These are phyloP conservation scores for Hippocampus barbouri DNA, from an alignment of 2,113 vertebrate species.

Conservation along the genomic window DNA sequence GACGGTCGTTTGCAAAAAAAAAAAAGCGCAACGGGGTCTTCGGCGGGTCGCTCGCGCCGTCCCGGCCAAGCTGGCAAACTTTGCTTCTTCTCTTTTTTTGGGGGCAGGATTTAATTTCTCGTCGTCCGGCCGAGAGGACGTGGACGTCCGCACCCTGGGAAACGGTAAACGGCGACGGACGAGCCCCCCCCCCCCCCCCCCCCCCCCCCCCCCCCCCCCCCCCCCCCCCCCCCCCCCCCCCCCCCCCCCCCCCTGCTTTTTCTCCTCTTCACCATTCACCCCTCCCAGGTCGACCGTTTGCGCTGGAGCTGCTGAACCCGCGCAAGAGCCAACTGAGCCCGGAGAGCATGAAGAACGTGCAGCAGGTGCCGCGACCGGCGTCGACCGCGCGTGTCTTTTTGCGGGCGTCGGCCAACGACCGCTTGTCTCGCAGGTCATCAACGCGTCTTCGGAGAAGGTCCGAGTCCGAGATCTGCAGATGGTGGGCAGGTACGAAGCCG, in stretches of 20 bases:
- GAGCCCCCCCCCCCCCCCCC: not conserved
- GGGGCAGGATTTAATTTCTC: slow-evolving; percentile 92
- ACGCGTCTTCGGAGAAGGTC: slow-evolving; percentile 89
- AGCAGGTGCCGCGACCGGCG: slow-evolving; percentile 76
- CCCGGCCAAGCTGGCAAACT: not conserved
- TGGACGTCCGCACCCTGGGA: slow-evolving; percentile 95
- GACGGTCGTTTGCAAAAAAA: no score
- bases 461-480: slow-evolving; percentile 91
- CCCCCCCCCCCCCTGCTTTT: not conserved
- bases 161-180: slow-evolving; percentile 75
- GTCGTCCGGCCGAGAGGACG: slow-evolving; percentile 95
- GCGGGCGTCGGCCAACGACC: not conserved
- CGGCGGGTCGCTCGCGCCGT: not conserved
- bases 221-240: no score
- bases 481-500: slow-evolving; percentile 80
- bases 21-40: no score
- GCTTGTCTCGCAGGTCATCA: slow-evolving; percentile 77
- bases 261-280: not conserved
- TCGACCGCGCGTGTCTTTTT: rapidly evolving
- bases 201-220: not conserved
- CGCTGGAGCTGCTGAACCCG: slow-evolving; percentile 92
- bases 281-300: slow-evolving; percentile 90
- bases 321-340: slow-evolving; percentile 73
- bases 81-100: not conserved
- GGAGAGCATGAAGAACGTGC: slow-evolving; percentile 81